A percentile compares a stretch with the other conserved stretches of the same genome.
Conservation (phyloP, 2,888 invertebrate species). For the Frankliniella fusca region DNA sequence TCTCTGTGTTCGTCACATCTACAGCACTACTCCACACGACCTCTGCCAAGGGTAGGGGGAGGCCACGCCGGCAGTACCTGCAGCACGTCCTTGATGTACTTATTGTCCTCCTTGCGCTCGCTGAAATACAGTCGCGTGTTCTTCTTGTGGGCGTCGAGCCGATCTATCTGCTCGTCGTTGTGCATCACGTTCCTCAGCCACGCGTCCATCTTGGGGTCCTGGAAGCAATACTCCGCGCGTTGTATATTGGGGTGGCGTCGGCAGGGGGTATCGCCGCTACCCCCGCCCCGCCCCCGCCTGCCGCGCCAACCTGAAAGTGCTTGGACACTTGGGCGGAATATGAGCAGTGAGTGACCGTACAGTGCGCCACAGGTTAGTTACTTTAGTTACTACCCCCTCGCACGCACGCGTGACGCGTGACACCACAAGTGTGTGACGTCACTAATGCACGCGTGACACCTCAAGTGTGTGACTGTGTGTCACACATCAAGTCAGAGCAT, state of each 20-base stretch:
- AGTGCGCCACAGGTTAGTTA: no score
- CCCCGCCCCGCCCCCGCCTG: no score
- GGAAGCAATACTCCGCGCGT: conserved; percentile 18
- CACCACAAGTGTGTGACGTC: no score
- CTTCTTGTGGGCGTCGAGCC: conserved; percentile 44
- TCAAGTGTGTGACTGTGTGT: background rate
- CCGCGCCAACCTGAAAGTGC: no score
- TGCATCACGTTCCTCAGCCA: conserved; percentile 84
- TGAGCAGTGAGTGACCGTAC: no score
- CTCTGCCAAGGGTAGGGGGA: background rate
- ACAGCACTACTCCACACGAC: no score
- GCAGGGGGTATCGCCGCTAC: background rate
- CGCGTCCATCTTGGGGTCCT: conserved; percentile 79
- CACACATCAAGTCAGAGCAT: no score
- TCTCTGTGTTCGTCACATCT: no score
- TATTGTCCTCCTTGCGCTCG: conserved; percentile 38
- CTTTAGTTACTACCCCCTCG: no score
- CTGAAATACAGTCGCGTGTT: conserved; percentile 41
- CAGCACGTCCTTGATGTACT: conserved; percentile 37
- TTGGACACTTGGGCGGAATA: no score
- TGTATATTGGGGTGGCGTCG: background rate
- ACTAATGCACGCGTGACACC: background rate
- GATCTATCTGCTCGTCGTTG: conserved; percentile 70
- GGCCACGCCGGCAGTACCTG: conserved; percentile 34
- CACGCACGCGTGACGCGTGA: no score